Percentiles rank a stretch among this genome's conserved stretches.
Conservation (phyloP, 2,797 vertebrate genomes). For the Intellagama lesueurii region DNA sequence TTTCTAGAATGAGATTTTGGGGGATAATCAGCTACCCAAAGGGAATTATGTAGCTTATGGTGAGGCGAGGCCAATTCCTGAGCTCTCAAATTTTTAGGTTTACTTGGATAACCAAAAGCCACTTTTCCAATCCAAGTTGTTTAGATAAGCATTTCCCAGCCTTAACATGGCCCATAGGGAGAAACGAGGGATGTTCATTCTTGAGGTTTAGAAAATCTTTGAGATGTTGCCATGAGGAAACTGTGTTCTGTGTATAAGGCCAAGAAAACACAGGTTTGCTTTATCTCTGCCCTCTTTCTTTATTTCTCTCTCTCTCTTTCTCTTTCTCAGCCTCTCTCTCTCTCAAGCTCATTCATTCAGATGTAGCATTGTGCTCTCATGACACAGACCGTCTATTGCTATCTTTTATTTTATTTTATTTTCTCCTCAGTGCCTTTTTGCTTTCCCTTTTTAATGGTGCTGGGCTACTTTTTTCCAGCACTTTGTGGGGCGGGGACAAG, state of each 20-base stretch:
- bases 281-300: too few species aligned
- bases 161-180: conserved; percentile 1
- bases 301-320: neutral
- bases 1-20: conserved; percentile 19
- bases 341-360: neutral
- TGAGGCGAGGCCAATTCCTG: conserved; percentile 9
- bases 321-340: too few species aligned
- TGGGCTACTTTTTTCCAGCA: too few species aligned
- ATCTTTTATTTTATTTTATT: too few species aligned
- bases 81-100: conserved; percentile 21
- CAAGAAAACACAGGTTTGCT: neutral
- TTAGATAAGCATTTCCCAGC: conserved; percentile 19
- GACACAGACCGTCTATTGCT: neutral
- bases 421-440: too few species aligned
- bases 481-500: too few species aligned
- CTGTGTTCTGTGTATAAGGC: accelerated
- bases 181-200: neutral
- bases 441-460: too few species aligned
- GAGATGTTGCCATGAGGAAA: neutral
- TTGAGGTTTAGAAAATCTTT: neutral
- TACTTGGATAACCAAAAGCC: neutral
- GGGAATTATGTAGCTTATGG: conserved; percentile 19
- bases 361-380: neutral
- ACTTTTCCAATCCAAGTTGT: conserved; percentile 2
- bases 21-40: conserved; percentile 8